Conservation (phyloP, 2,113 vertebrate genomes). For the Accipiter virgatus region DNA sequence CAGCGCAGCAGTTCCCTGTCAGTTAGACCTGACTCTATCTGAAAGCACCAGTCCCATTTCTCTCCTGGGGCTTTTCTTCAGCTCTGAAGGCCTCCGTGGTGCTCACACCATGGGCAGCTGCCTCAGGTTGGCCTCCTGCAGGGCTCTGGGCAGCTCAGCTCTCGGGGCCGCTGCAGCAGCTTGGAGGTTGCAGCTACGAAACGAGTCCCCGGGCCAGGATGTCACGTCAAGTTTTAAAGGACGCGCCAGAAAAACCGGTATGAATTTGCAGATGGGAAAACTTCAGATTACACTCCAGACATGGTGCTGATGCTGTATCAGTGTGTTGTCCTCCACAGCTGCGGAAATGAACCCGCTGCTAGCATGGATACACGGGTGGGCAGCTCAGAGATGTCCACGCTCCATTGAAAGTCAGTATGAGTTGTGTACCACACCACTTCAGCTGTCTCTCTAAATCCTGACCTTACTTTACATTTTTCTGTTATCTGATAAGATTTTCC, state of each 20-base stretch:
- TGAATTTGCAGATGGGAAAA: not conserved
- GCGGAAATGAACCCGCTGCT: not conserved
- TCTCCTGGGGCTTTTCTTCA: not conserved
- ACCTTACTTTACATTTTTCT: not conserved
- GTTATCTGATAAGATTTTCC: not conserved
- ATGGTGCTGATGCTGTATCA: not conserved
- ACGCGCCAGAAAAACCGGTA: not conserved
- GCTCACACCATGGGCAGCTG: rapidly evolving
- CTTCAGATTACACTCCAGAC: not conserved
- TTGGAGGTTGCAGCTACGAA: not conserved
- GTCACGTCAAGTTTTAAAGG: not conserved
- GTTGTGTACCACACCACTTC: not conserved
- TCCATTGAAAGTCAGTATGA: not conserved
- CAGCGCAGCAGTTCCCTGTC: not conserved
- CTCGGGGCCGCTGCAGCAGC: rapidly evolving
- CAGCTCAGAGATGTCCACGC: not conserved
- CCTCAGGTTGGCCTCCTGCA: not conserved
- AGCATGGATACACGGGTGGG: not conserved
- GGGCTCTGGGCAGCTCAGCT: not conserved
- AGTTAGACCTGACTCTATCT: not conserved
- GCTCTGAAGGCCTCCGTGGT: not conserved
- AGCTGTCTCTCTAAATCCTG: not conserved
- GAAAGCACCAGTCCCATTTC: not conserved
- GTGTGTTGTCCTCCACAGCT: not conserved
- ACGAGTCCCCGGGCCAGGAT: not conserved